Conservation (phyloP, 2,113 vertebrate species). For the Sinocyclocheilus grahami region DNA sequence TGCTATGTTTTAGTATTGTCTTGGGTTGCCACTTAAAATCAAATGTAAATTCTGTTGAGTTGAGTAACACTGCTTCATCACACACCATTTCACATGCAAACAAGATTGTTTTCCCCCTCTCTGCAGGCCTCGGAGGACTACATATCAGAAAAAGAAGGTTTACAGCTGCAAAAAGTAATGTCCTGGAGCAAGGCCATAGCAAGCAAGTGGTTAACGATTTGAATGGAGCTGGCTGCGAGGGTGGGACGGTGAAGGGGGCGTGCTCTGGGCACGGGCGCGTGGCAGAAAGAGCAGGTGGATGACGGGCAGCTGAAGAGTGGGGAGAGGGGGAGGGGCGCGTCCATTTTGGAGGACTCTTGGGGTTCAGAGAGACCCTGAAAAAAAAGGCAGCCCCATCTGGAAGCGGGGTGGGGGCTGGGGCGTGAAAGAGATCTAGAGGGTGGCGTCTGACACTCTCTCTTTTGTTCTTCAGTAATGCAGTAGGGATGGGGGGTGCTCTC, state of each 20-base stretch:
- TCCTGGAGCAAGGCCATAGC: constrained; percentile 62
- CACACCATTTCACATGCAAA: background rate
- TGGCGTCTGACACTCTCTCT: constrained; percentile 82
- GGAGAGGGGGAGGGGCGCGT: constrained; percentile 59
- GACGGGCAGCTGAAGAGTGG: constrained; percentile 79
- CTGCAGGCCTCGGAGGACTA: background rate
- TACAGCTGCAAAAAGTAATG: constrained; percentile 21
- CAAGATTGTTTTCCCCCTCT: background rate
- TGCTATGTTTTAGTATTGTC: background rate
- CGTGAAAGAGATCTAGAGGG: constrained; percentile 82
- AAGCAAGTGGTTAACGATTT: constrained; percentile 73
- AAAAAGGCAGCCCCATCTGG: constrained; percentile 80
- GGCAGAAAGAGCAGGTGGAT: constrained; percentile 79
- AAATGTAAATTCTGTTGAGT: background rate
- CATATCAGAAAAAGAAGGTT: background rate
- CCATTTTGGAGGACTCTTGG: constrained; percentile 80
- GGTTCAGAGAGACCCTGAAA: constrained; percentile 75
- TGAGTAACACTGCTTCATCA: background rate
- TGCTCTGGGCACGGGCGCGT: constrained; percentile 74
- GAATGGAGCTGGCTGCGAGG: constrained; percentile 68
- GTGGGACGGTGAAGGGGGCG: constrained; percentile 61
- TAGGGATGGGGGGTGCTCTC: constrained; percentile 67
- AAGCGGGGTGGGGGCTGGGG: constrained; percentile 77
- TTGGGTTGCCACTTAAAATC: background rate
- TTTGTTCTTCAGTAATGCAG: constrained; percentile 81